Percentiles rank a stretch among this genome's conserved stretches.
Evolutionary conservation across 2,888 invertebrate species (phyloP).

Genomic region (Torymus aiolomorphi): DNA sequence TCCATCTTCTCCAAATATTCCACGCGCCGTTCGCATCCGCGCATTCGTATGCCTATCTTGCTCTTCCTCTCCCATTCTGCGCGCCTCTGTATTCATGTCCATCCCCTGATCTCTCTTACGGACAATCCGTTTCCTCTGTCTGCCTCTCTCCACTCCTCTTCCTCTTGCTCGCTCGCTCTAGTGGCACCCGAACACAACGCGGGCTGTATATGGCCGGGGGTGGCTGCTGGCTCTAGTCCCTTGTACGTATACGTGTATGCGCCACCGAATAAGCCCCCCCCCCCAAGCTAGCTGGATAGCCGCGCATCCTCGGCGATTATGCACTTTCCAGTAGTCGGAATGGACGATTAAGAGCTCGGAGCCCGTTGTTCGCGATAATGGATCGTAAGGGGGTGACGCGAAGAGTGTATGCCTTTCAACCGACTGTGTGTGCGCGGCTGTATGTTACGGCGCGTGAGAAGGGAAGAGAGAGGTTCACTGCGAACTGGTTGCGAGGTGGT

Average conservation of each 20-base stretch:
- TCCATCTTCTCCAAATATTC: too few relatives aligned
- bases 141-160: background rate
- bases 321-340: constrained; percentile 38
- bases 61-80: background rate
- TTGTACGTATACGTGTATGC: background rate
- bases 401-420: background rate
- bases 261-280: constrained; percentile 14
- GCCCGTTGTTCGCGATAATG: constrained; percentile 22
- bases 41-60: background rate
- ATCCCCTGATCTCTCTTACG: background rate
- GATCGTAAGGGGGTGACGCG: constrained; percentile 33
- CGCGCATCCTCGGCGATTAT: constrained; percentile 34
- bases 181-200: constrained; percentile 29
- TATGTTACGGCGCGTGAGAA: too few relatives aligned
- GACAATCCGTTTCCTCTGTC: constrained; percentile 17
- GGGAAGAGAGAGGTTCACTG: too few relatives aligned
- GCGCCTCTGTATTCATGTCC: constrained; percentile 8
- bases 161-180: background rate
- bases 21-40: too few relatives aligned
- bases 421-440: too few relatives aligned
- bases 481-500: too few relatives aligned
- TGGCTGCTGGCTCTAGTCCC: background rate
- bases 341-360: constrained; percentile 42
- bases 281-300: background rate
- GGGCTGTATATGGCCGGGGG: constrained; percentile 31